Percentiles rank a stretch among this genome's conserved stretches.
phyloP scores from a whole-genome alignment of 2,797 vertebrate species.

The Sarcophilus harrisii region DNA sequence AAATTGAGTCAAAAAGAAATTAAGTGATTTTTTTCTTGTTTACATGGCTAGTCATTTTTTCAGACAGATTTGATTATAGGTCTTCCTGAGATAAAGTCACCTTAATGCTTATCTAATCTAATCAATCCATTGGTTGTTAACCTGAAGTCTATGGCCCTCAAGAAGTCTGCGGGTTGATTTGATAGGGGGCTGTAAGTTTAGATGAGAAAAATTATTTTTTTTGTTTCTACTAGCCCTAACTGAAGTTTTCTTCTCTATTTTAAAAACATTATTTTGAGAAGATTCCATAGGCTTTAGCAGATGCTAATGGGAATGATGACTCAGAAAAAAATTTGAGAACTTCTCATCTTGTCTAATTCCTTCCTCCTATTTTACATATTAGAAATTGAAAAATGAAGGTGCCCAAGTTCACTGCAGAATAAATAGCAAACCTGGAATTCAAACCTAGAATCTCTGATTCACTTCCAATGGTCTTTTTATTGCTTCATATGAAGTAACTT shows the following conservation, averaged over 20 bases:
- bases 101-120: neutral
- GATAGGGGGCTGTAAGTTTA: neutral
- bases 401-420: neutral
- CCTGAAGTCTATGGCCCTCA: neutral
- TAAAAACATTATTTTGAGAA: neutral
- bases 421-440: neutral
- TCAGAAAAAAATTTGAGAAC: neutral
- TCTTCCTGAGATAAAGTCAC: neutral
- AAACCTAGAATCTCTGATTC: neutral
- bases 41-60: neutral
- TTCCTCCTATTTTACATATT: neutral
- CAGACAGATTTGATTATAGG: neutral
- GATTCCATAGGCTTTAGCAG: neutral
- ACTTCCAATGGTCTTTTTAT: neutral
- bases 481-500: neutral
- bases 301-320: neutral
- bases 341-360: neutral
- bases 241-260: neutral
- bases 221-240: neutral
- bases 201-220: neutral
- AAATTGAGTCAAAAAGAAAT: neutral
- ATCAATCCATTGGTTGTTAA: neutral
- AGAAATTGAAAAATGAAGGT: neutral
- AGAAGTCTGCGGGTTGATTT: neutral
- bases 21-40: neutral